These are phyloP conservation scores for Bradypodion pumilum DNA, from an alignment of 2,797 vertebrate species.

Conservation along the genomic window DNA sequence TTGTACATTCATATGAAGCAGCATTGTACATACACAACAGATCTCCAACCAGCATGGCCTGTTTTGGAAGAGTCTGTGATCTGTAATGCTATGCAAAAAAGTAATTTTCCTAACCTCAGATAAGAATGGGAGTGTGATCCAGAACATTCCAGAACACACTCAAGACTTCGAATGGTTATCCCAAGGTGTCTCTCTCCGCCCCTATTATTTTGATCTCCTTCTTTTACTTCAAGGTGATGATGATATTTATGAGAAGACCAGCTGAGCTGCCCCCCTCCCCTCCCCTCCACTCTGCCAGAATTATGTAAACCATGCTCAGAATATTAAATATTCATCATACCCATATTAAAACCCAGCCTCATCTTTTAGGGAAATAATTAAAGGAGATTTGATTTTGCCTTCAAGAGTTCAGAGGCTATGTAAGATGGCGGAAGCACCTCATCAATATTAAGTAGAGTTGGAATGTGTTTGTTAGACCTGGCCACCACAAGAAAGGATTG, in stretches of 20 bases:
- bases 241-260: neutral
- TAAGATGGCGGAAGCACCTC: slow-evolving; percentile 57
- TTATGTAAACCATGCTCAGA: slow-evolving; percentile 61
- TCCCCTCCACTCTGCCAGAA: rapidly evolving
- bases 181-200: neutral
- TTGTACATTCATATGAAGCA: no score
- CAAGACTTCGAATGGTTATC: neutral
- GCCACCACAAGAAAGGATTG: slow-evolving; percentile 47
- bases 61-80: neutral
- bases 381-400: slow-evolving; percentile 76
- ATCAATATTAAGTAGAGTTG: slow-evolving; percentile 66
- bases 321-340: slow-evolving; percentile 81
- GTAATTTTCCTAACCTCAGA: neutral
- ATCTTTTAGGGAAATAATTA: slow-evolving; percentile 76
- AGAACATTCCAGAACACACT: neutral
- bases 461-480: slow-evolving; percentile 61
- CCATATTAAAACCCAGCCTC: slow-evolving; percentile 76
- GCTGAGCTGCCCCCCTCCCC: neutral
- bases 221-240: neutral
- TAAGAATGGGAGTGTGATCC: neutral
- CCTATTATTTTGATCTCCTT: no score
- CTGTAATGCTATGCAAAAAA: neutral
- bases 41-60: neutral
- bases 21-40: no score
- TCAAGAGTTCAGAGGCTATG: slow-evolving; percentile 42